phyloP scores from a whole-genome alignment of 2,113 vertebrate genomes.

The Boleophthalmus pectinirostris region DNA sequence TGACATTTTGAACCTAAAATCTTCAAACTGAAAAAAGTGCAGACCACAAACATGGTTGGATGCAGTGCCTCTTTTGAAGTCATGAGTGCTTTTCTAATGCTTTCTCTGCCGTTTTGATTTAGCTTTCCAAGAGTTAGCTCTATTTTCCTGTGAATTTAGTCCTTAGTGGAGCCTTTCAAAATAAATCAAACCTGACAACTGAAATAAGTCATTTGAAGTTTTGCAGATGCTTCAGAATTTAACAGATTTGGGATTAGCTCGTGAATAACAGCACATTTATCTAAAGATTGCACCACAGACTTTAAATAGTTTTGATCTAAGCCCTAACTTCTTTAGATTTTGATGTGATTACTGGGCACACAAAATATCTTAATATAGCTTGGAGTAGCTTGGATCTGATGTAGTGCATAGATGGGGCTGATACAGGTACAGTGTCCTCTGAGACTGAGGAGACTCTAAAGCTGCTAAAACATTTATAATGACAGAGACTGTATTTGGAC shows the following conservation, averaged over 20 bases:
- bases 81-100: conserved; percentile 16
- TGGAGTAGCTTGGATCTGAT: no score
- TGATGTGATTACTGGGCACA: neutral
- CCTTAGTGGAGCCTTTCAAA: conserved; percentile 47
- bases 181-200: conserved; percentile 53
- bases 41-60: conserved; percentile 20
- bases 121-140: conserved; percentile 25
- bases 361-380: neutral
- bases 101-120: conserved; percentile 35
- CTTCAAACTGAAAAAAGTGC: neutral
- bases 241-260: conserved; percentile 56
- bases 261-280: conserved; percentile 44
- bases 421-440: no score
- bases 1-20: neutral
- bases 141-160: conserved; percentile 40
- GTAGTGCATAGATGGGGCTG: no score
- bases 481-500: no score
- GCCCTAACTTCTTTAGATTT: neutral
- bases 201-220: conserved; percentile 32
- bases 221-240: conserved; percentile 18
- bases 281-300: neutral
- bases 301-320: neutral
- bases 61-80: conserved; percentile 55
- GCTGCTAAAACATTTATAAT: no score
- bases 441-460: no score